Percentiles rank a stretch among this genome's conserved stretches.
Conservation (phyloP, 2,797 vertebrate species). For the Epinephelus awoara region DNA sequence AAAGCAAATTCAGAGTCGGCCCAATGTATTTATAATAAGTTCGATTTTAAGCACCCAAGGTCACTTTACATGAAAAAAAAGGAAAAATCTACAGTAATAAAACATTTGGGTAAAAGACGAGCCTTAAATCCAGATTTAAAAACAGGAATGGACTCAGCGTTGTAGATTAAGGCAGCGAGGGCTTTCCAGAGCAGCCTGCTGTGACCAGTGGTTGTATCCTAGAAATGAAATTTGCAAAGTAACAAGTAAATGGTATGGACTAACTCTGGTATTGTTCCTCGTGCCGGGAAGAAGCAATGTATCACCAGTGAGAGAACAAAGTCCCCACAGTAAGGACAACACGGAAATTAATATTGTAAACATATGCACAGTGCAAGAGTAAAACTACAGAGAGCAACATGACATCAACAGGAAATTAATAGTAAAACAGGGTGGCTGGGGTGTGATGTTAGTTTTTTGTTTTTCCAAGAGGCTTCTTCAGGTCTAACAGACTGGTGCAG, state of each 20-base stretch:
- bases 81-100: background rate
- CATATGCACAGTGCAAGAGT: too few species aligned
- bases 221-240: background rate
- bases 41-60: background rate
- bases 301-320: background rate
- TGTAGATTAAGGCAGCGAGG: background rate
- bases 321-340: background rate
- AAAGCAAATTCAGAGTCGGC: background rate
- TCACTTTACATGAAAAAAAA: background rate
- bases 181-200: background rate
- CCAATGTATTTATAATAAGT: background rate
- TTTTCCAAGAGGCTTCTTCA: too few species aligned
- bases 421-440: too few species aligned
- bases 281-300: background rate
- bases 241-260: background rate
- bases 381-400: background rate
- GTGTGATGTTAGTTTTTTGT: too few species aligned
- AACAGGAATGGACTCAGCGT: background rate
- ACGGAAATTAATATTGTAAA: background rate
- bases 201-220: background rate
- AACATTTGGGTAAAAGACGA: background rate
- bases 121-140: background rate
- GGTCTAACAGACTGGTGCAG: too few species aligned
- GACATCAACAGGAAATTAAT: background rate
- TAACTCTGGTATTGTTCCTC: background rate